These are phyloP conservation scores for Diploptera punctata DNA, from an alignment of 2,888 invertebrate genomes.

Conservation along the genomic window DNA sequence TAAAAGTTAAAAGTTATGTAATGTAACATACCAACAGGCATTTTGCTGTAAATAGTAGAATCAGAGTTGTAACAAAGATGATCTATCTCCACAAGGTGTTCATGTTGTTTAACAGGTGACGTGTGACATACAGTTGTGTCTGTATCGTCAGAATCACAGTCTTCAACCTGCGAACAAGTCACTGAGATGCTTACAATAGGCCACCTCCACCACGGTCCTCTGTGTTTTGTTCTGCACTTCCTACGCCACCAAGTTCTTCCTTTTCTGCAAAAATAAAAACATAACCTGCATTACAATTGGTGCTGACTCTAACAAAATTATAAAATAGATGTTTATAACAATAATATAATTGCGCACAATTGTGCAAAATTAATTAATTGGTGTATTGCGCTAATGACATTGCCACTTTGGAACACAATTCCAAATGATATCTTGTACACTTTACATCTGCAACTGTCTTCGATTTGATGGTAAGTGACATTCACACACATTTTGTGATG, in stretches of 20 bases:
- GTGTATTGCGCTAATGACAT: no score
- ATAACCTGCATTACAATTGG: no score
- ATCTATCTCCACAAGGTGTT: not conserved
- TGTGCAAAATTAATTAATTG: no score
- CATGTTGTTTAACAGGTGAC: not conserved
- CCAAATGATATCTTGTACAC: no score
- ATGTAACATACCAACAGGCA: conserved; percentile 37
- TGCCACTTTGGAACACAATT: no score
- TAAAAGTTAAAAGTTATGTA: no score
- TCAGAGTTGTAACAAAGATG: conserved; percentile 13
- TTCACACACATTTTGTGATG: no score
- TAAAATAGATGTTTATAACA: no score
- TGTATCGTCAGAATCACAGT: not conserved
- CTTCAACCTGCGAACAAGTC: not conserved
- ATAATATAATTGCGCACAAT: no score
- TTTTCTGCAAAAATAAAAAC: not conserved
- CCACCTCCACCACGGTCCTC: conserved; percentile 6
- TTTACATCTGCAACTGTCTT: no score
- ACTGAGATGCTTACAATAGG: not conserved
- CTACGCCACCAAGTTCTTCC: conserved; percentile 9
- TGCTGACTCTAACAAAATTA: no score
- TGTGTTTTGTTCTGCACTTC: not conserved
- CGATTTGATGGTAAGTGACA: no score
- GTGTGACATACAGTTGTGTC: conserved; percentile 4
- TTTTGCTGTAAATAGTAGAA: conserved; percentile 31